A percentile compares a stretch with the other conserved stretches of the same genome.
phyloP scores from a whole-genome alignment of 2,797 vertebrate species.

The Poeciliopsis presidionis region DNA sequence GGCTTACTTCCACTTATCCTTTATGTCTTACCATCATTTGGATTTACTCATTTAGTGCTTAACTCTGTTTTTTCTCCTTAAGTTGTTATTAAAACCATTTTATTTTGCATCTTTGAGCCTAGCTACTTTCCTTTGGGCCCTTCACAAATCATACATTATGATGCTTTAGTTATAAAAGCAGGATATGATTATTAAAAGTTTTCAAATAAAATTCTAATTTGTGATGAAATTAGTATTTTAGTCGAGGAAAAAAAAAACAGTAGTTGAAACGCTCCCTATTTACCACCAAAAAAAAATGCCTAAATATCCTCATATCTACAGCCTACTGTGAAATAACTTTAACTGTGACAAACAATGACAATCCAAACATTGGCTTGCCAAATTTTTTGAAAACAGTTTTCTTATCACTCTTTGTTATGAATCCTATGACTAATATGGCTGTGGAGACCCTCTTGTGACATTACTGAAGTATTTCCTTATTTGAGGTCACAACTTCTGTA shows the following conservation, averaged over 20 bases:
- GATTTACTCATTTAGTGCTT: neutral
- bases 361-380: neutral
- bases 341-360: neutral
- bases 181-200: neutral
- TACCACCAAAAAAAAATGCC: neutral
- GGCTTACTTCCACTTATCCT: neutral
- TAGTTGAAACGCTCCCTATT: neutral
- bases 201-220: neutral
- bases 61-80: neutral
- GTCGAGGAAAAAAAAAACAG: neutral
- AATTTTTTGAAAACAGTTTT: neutral
- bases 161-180: neutral
- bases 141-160: neutral
- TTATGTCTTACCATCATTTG: neutral
- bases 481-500: neutral
- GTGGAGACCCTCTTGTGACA: neutral
- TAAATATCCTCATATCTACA: neutral
- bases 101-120: neutral
- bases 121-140: neutral
- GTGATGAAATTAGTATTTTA: neutral
- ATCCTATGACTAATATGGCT: neutral
- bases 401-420: neutral
- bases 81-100: neutral
- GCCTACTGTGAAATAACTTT: neutral
- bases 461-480: too few species aligned